These are phyloP conservation scores for Melinaea marsaeus DNA, from an alignment of 2,888 invertebrate species.

Conservation along the genomic window DNA sequence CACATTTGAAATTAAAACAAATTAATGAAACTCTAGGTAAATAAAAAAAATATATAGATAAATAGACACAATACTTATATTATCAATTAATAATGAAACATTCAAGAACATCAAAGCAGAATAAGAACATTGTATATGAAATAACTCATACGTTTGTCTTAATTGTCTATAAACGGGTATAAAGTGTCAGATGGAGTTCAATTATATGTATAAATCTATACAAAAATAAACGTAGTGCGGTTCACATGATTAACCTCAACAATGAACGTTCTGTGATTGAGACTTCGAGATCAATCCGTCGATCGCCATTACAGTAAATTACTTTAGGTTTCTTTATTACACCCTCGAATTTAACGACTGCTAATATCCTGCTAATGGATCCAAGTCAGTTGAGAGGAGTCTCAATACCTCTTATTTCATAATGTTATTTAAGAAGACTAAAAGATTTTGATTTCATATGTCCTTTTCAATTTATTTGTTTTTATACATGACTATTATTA, in stretches of 20 bases:
- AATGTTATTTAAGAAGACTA: slow-evolving; percentile 13
- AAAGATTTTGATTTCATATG: slow-evolving; percentile 1
- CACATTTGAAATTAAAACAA: not conserved
- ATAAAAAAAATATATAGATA: too few relatives aligned
- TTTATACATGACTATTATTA: not conserved
- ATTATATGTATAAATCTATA: too few relatives aligned
- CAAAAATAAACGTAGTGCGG: too few relatives aligned
- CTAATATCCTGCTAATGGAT: slow-evolving; percentile 28
- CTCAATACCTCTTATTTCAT: slow-evolving; percentile 11
- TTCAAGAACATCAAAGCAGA: too few relatives aligned
- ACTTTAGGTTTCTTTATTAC: slow-evolving; percentile 26
- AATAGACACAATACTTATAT: too few relatives aligned
- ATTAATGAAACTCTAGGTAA: too few relatives aligned
- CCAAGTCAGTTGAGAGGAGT: slow-evolving; percentile 19
- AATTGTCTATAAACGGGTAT: too few relatives aligned
- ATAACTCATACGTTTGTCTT: too few relatives aligned
- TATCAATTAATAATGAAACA: too few relatives aligned
- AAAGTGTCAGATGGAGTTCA: too few relatives aligned
- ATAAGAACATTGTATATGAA: too few relatives aligned
- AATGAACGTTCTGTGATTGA: not conserved
- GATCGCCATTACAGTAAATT: slow-evolving; percentile 23
- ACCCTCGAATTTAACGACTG: slow-evolving; percentile 24
- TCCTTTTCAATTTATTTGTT: not conserved
- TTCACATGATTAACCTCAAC: not conserved
- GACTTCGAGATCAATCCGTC: slow-evolving; percentile 17